Base-by-base conservation (phyloP, 1,140 invertebrate species). In the Eumeta japonica region DNA sequence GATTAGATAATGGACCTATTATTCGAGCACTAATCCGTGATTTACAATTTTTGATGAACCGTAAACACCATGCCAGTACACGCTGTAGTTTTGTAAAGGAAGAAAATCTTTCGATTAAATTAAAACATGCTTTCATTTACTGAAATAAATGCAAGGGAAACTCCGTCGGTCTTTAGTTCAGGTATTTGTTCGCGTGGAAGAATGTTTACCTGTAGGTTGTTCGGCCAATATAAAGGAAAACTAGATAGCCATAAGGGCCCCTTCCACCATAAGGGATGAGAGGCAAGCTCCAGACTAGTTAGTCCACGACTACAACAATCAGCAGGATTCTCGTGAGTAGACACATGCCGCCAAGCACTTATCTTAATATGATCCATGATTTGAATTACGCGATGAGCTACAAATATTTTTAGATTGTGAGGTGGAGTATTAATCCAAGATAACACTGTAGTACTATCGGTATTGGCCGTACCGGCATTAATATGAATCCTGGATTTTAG, bases 231-330 rank as follows among this genome's bases (percentile, higher is more conserved):
- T n/a, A n/a, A n/a, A n/a, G n/a, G n/a, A n/a, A n/a, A n/a, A n/a
- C n/a, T n/a, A n/a, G n/a, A n/a, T n/a, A 30, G 28, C 28, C 28
- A 33, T 4, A 10, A n/a, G 39, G 39, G 29, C 19, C 31, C 12
- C 3, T 2, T 2, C n/a, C 39, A 41, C 39, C 39, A 41, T 2
- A 27, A 24, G 2, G 4, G 4, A 19, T 30, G 28, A 2, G n/a
- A n/a, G 10, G 39, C 32, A 3, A 41, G 32, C 4, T 28, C 31
- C 16, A 4, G 9, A 34, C 19, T 14, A 2, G 19, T 24, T 11
- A 35, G 11, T 10, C 39, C 39, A 13, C 39, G 19, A 28, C 39
- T 41, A n/a, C 31, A 34, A 31, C 28, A 41, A 17, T 41, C 39
- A 19, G 39, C 39, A 14, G 32, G 39, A 15, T 41, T 41, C 4